These are phyloP conservation scores for Cardiocondyla obscurior DNA, from an alignment of 1,140 invertebrate species.

Conservation along the genomic window DNA sequence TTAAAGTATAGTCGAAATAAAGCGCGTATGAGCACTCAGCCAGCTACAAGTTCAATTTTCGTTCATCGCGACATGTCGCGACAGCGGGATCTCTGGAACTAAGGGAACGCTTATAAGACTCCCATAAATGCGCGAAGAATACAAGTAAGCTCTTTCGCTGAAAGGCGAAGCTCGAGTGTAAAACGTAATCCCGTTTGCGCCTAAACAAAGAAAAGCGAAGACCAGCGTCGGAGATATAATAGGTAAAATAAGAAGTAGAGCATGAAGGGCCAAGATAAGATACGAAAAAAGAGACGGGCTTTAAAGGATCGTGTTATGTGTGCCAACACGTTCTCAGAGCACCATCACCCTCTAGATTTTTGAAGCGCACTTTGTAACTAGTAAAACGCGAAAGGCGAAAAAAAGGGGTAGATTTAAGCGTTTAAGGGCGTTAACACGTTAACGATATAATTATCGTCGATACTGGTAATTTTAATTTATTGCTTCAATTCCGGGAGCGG, in stretches of 20 bases:
- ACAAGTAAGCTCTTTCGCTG: constrained; percentile 57
- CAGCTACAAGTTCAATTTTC: constrained; percentile 18
- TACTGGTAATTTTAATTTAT: neutral
- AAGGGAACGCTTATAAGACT: neutral
- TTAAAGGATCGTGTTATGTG: neutral
- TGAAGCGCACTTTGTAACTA: constrained; percentile 6
- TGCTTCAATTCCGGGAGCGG: neutral
- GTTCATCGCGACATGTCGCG: neutral
- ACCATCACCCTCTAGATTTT: constrained; percentile 6
- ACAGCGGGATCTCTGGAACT: neutral
- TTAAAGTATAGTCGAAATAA: neutral
- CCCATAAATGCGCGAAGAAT: neutral
- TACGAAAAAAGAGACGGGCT: constrained; percentile 5
- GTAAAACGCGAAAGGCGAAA: constrained; percentile 44
- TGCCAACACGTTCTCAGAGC: constrained; percentile 10
- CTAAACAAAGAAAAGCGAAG: constrained; percentile 36
- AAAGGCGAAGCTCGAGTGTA: constrained; percentile 64
- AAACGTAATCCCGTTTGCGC: constrained; percentile 73
- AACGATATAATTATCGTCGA: neutral
- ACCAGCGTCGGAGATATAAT: constrained; percentile 53
- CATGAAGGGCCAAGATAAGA: neutral
- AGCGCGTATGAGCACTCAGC: neutral
- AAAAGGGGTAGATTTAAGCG: neutral
- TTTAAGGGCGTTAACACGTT: neutral
- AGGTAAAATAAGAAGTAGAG: constrained; percentile 50